These are phyloP conservation scores for Porphyrio hochstetteri DNA, from an alignment of 2,113 vertebrate genomes.

Conservation along the genomic window DNA sequence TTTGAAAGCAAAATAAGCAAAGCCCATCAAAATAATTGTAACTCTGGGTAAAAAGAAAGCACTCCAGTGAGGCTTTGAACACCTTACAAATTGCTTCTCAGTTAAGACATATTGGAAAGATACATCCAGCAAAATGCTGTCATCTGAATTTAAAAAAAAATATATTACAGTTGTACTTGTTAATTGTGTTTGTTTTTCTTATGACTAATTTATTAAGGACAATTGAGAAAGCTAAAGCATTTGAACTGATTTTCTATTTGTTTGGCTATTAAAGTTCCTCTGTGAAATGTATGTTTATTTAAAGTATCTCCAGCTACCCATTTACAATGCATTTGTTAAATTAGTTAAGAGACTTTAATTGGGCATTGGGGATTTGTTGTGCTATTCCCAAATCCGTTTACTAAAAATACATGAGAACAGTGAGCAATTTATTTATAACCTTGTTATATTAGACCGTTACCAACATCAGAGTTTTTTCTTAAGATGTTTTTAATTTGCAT, in stretches of 20 bases:
- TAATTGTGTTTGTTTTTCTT: conserved; percentile 48
- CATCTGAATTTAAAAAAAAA: neutral
- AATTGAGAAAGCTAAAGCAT: conserved; percentile 51
- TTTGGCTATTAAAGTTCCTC: conserved; percentile 62
- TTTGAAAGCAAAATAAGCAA: conserved; percentile 14
- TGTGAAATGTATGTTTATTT: conserved; percentile 69
- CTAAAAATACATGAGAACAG: conserved; percentile 68
- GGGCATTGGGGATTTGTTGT: conserved; percentile 66
- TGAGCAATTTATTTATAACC: conserved; percentile 70
- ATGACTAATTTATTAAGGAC: conserved; percentile 59
- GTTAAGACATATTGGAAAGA: neutral
- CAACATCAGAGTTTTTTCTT: conserved; percentile 14
- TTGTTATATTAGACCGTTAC: conserved; percentile 61
- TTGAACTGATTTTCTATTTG: conserved; percentile 63
- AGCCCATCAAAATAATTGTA: conserved; percentile 10
- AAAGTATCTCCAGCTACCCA: conserved; percentile 65
- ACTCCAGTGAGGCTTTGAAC: neutral
- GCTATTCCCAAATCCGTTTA: conserved; percentile 67
- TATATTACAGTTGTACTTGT: neutral
- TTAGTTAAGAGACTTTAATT: conserved; percentile 77
- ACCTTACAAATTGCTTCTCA: neutral
- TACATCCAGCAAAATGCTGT: neutral
- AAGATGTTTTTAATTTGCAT: conserved; percentile 48
- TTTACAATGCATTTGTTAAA: conserved; percentile 72
- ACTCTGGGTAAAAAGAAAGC: neutral